Percentiles rank a stretch among this genome's conserved stretches.
Conservation (phyloP, 2,797 vertebrate genomes). For the Callimico goeldii region DNA sequence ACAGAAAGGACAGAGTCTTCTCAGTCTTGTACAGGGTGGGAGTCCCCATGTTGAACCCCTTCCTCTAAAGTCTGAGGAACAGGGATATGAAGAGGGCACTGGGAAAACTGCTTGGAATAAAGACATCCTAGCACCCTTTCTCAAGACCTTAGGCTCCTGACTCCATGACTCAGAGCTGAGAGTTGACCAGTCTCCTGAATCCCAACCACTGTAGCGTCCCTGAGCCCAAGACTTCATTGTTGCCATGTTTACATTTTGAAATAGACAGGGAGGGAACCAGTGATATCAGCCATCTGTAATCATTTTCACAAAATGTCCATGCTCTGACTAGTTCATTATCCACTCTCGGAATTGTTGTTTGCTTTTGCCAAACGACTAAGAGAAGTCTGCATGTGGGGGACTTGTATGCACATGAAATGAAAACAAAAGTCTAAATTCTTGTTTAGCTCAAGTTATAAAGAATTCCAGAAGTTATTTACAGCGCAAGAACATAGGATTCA, state of each 20-base stretch:
- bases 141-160: background rate
- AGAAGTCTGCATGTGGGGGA: background rate
- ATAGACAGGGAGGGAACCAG: background rate
- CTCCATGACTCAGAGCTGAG: background rate
- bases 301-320: background rate
- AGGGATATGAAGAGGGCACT: constrained; percentile 9
- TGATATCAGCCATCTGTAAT: background rate
- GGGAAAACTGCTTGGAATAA: constrained; percentile 23
- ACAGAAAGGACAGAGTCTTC: constrained; percentile 28
- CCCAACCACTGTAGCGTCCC: background rate
- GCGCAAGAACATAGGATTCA: background rate
- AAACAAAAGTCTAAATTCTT: constrained; percentile 17
- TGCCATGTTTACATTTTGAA: background rate
- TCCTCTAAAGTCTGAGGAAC: constrained; percentile 61
- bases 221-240: background rate
- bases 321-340: background rate
- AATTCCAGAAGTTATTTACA: background rate
- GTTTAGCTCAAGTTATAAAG: background rate
- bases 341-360: background rate
- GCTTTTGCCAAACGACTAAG: background rate
- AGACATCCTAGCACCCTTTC: background rate
- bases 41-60: constrained; percentile 59
- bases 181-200: background rate
- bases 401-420: background rate
- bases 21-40: constrained; percentile 47